Evolutionary conservation across 2,797 vertebrate genomes (phyloP).

Genomic region (Pseudotriccus pelzelni): DNA sequence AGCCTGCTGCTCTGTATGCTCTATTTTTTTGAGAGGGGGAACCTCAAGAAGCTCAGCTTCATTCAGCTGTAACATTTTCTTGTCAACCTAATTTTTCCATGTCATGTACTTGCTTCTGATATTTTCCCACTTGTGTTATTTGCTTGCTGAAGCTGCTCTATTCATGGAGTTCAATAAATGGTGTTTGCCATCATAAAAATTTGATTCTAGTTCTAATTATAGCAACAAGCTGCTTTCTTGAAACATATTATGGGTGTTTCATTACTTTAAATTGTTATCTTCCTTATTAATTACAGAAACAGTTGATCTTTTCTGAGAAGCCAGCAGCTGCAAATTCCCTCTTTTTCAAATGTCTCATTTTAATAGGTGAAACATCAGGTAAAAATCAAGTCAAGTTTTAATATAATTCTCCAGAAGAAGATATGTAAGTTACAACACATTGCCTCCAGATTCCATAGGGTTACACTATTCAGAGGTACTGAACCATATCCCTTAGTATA

Average conservation of each 20-base stretch:
- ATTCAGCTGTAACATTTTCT: not conserved
- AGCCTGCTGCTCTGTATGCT: not conserved
- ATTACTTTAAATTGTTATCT: constrained; percentile 79
- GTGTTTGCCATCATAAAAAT: constrained; percentile 78
- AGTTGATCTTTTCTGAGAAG: constrained; percentile 74
- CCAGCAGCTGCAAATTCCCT: constrained; percentile 68
- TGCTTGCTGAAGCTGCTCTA: constrained; percentile 44
- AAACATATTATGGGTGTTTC: constrained; percentile 72
- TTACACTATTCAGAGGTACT: constrained; percentile 4
- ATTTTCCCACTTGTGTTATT: constrained; percentile 57
- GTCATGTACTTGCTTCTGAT: constrained; percentile 7
- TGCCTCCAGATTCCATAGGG: constrained; percentile 29
- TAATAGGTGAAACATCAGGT: constrained; percentile 77
- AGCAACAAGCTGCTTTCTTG: constrained; percentile 77
- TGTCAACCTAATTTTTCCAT: not conserved
- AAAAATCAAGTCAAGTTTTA: constrained; percentile 68
- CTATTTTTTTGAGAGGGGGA: not conserved
- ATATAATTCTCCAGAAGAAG: constrained; percentile 22
- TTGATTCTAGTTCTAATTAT: constrained; percentile 78
- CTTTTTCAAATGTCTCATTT: constrained; percentile 68
- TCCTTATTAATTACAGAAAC: constrained; percentile 78
- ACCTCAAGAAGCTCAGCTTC: not conserved
- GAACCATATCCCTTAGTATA: not conserved
- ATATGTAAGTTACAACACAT: not conserved
- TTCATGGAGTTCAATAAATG: constrained; percentile 71